Evolutionary conservation across 2,113 vertebrate genomes (phyloP), one percentile per base, ranked within the genome.

Genomic region (Rhynchomys soricoides): DNA sequence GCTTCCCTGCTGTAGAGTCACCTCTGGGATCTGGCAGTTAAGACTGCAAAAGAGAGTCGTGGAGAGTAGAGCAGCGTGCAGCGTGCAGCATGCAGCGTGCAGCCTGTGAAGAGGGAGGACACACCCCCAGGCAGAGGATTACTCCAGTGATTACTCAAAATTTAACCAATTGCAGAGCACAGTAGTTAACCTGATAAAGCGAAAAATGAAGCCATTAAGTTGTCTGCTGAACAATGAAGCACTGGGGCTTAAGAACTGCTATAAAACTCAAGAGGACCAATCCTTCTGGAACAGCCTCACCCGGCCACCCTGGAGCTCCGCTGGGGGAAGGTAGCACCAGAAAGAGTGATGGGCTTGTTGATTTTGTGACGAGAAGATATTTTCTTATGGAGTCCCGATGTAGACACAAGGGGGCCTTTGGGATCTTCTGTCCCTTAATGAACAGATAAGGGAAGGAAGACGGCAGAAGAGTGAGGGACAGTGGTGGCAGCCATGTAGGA

Each of bases 141-240:
- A 17, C 89, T 93, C 75, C 90, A 71, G 85, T 70, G 96, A 93
- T 96, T 78, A 91, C 55, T 68, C 55, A 43, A 93, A 91, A 71
- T 91, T 31, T 59, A 91, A 81, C 11, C 52, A 88, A 90, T 92
- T 94, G 86, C 95, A 93, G 75, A 96, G 71, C 87, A 73, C 66
- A 91, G 71, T 86, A 95, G 95, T 96, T 88, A 95, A 52, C 79
- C 74, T 74, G 34, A 78, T 91, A 93, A 91, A 89, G 86, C 59
- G 73, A 26, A 89, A 92, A 90, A 62, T 45, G 68, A 89, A 73
- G 74, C 79, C 59, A 48, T 40, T 45, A 77, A 45, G 55, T 81
- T 95, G 75, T 93, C 96, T 96, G 95, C 59, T 74, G 96, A 97
- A 95, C 50, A 62, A 5, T 57, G 64, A 93, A 93, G 71, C 31